A percentile compares a stretch with the other conserved stretches of the same genome.
phyloP scores from a whole-genome alignment of 1,140 invertebrate species.

The Megalonaias nervosa region DNA sequence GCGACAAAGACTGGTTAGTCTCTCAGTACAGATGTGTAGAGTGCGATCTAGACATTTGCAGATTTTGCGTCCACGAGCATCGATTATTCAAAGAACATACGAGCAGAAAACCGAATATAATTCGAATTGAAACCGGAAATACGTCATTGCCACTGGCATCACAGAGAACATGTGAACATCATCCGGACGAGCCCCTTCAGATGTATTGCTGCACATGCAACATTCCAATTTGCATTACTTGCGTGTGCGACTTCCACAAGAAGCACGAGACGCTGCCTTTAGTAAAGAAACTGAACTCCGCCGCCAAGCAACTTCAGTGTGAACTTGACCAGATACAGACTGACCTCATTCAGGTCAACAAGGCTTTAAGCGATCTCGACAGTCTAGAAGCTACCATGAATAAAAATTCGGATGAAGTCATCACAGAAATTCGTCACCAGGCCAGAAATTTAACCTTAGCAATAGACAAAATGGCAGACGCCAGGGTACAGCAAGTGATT shows the following conservation, averaged over 20 bases:
- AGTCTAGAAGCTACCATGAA: conserved; percentile 35
- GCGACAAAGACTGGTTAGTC: conserved; percentile 52
- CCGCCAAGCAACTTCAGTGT: conserved; percentile 47
- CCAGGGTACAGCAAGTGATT: conserved; percentile 40
- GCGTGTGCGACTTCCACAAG: conserved; percentile 54
- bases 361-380: conserved; percentile 38
- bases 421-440: conserved; percentile 39
- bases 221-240: conserved; percentile 53
- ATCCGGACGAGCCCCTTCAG: conserved; percentile 53
- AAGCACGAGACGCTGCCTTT: conserved; percentile 55
- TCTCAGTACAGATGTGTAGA: conserved; percentile 62
- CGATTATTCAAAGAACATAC: conserved; percentile 54
- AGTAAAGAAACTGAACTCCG: conserved; percentile 47
- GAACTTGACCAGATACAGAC: conserved; percentile 47
- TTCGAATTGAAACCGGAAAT: conserved; percentile 54
- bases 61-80: conserved; percentile 63
- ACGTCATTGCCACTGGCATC: conserved; percentile 37
- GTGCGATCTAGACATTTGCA: conserved; percentile 63
- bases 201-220: conserved; percentile 60
- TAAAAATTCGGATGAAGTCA: conserved; percentile 27
- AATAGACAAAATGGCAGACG: conserved; percentile 43
- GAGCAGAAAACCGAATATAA: conserved; percentile 46
- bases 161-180: conserved; percentile 44
- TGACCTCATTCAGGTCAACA: conserved; percentile 36
- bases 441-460: conserved; percentile 33